Conservation (phyloP, 1,140 invertebrate species). For the Papilio machaon region DNA sequence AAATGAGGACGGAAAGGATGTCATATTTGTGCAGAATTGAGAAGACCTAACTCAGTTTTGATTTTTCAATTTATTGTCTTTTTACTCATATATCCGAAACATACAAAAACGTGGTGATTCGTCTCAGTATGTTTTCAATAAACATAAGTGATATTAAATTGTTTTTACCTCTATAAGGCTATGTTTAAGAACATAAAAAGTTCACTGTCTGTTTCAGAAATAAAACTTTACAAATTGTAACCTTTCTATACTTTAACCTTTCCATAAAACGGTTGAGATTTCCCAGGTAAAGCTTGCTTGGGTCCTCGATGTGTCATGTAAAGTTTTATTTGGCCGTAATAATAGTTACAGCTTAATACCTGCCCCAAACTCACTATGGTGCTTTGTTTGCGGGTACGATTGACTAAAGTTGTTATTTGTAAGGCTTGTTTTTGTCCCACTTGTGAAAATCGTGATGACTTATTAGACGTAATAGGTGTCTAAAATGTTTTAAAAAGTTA, state of each 20-base stretch:
- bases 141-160: not conserved
- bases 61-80: too few relatives aligned
- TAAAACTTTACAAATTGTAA: too few relatives aligned
- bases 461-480: not conserved
- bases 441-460: not conserved
- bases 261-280: not conserved
- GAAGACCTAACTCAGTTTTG: too few relatives aligned
- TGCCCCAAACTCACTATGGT: not conserved
- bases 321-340: constrained; percentile 61
- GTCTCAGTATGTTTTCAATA: too few relatives aligned
- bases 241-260: not conserved
- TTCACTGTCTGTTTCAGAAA: too few relatives aligned
- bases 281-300: constrained; percentile 51
- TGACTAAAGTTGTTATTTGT: not conserved
- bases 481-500: not conserved
- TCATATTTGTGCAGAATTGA: too few relatives aligned
- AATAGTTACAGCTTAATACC: constrained; percentile 41
- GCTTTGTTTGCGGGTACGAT: not conserved
- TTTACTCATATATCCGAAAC: too few relatives aligned
- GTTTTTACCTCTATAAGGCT: too few relatives aligned
- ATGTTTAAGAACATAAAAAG: not conserved
- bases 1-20: too few relatives aligned
- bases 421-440: not conserved
- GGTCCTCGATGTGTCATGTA: constrained; percentile 45
- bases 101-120: too few relatives aligned